Evolutionary conservation across 2,888 invertebrate species (phyloP).

Genomic region (Parnassius mnemosyne): DNA sequence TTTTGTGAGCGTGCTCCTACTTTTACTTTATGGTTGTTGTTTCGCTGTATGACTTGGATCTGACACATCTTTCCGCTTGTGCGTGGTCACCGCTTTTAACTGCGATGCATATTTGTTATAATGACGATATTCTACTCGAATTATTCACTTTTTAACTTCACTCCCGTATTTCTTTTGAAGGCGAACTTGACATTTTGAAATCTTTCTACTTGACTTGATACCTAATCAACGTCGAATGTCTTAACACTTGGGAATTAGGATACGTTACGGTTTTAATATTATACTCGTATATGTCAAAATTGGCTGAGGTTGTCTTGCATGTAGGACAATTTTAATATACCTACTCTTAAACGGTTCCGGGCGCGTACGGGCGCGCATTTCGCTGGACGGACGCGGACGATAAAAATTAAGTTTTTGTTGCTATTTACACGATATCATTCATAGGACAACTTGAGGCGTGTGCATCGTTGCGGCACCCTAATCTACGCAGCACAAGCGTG

Average conservation of each 20-base stretch:
- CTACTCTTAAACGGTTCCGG: constrained; percentile 42
- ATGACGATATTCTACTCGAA: constrained; percentile 17
- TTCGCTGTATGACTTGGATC: constrained; percentile 62
- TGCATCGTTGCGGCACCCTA: constrained; percentile 71
- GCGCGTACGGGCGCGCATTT: constrained; percentile 63
- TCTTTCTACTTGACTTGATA: constrained; percentile 5
- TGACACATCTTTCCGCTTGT: constrained; percentile 78
- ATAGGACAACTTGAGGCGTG: constrained; percentile 80
- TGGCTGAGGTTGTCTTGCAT: too few species aligned
- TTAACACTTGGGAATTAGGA: not conserved
- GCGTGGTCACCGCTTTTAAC: constrained; percentile 75
- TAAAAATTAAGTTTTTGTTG: constrained; percentile 28
- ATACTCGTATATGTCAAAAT: not conserved
- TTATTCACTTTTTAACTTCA: not conserved
- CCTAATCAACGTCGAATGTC: not conserved
- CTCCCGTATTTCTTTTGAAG: constrained; percentile 2
- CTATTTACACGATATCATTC: constrained; percentile 59
- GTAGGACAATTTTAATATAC: not conserved
- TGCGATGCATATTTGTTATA: constrained; percentile 48
- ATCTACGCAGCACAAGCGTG: constrained; percentile 73
- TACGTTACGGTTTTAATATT: not conserved
- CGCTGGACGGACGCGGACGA: constrained; percentile 43
- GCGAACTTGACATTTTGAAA: not conserved
- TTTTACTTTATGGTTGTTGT: constrained; percentile 65
- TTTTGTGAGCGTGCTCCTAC: constrained; percentile 59